Percentiles rank a stretch among this genome's conserved stretches.
phyloP scores from a whole-genome alignment of 1,140 invertebrate species.

The Reticulitermes speratus region DNA sequence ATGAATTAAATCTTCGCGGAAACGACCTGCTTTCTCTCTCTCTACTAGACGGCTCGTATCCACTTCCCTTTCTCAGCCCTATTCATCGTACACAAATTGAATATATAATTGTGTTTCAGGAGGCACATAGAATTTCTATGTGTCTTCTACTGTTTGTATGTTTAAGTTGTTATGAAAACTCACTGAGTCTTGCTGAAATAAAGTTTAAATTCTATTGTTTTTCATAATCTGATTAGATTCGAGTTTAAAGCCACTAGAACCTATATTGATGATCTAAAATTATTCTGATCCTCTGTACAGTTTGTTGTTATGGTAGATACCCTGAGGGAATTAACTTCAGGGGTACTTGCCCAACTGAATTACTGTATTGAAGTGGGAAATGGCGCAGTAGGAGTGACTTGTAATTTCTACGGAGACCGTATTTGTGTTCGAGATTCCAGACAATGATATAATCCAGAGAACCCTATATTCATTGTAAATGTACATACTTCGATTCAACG shows the following conservation, averaged over 20 bases:
- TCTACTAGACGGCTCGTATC: background rate
- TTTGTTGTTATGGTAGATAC: slow-evolving; percentile 12
- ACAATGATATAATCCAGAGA: background rate
- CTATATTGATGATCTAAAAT: background rate
- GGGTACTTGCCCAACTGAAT: too few species aligned
- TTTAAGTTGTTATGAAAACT: slow-evolving; percentile 14
- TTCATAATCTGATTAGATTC: slow-evolving; percentile 11
- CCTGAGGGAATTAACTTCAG: background rate
- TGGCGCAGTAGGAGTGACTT: background rate
- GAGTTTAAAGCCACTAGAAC: background rate
- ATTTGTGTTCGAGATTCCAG: background rate
- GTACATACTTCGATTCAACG: too few species aligned
- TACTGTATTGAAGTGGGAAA: too few species aligned
- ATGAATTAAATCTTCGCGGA: background rate
- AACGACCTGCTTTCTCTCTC: background rate
- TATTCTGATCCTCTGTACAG: background rate
- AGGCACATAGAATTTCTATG: background rate
- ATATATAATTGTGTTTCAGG: background rate
- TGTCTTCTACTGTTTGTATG: slow-evolving; percentile 5
- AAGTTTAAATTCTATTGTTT: slow-evolving; percentile 5
- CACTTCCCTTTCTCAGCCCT: background rate
- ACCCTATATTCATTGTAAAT: background rate
- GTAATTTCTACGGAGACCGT: background rate
- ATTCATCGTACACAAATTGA: background rate
- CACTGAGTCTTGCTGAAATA: background rate